Percentiles rank a stretch among this genome's conserved stretches.
These are phyloP conservation scores for Poeciliopsis retropinna DNA, from an alignment of 2,113 vertebrate genomes.

Conservation along the genomic window DNA sequence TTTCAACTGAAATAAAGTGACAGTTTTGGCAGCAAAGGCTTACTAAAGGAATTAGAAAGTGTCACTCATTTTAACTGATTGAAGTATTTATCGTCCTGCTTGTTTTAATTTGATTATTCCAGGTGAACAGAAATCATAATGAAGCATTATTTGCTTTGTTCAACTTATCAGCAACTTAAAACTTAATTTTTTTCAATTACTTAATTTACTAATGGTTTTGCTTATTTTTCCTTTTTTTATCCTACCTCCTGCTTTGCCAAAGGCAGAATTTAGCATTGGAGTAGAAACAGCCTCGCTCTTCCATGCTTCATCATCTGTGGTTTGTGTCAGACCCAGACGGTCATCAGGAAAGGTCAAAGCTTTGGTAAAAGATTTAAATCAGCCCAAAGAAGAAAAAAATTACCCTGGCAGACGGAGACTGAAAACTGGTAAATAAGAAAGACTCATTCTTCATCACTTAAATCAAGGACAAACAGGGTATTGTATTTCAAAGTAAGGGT, in stretches of 20 bases:
- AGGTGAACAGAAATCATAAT: conserved; percentile 7
- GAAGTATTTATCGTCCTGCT: conserved; percentile 16
- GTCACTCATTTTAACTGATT: conserved; percentile 33
- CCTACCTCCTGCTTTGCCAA: conserved; percentile 4
- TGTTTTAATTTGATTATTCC: conserved; percentile 13
- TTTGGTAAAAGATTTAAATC: conserved; percentile 79
- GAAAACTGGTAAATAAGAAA: conserved; percentile 69
- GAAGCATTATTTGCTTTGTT: conserved; percentile 16
- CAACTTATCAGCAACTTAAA: conserved; percentile 5
- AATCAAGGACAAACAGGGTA: conserved; percentile 44
- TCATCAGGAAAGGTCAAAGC: conserved; percentile 79
- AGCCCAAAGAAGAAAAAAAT: conserved; percentile 70
- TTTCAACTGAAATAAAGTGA: conserved; percentile 33
- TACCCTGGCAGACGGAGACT: conserved; percentile 77
- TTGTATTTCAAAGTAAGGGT: conserved; percentile 45
- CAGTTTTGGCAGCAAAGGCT: conserved; percentile 28
- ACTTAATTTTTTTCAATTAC: not conserved
- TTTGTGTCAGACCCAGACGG: conserved; percentile 75
- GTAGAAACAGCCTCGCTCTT: conserved; percentile 66
- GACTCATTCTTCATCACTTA: conserved; percentile 33
- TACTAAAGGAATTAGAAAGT: conserved; percentile 26
- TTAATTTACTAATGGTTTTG: not conserved
- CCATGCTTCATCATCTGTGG: conserved; percentile 68
- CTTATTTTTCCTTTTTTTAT: conserved; percentile 16
- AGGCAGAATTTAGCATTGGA: conserved; percentile 34